Conservation (phyloP, 2,797 vertebrate genomes). For the Coregonus ussuriensis region DNA sequence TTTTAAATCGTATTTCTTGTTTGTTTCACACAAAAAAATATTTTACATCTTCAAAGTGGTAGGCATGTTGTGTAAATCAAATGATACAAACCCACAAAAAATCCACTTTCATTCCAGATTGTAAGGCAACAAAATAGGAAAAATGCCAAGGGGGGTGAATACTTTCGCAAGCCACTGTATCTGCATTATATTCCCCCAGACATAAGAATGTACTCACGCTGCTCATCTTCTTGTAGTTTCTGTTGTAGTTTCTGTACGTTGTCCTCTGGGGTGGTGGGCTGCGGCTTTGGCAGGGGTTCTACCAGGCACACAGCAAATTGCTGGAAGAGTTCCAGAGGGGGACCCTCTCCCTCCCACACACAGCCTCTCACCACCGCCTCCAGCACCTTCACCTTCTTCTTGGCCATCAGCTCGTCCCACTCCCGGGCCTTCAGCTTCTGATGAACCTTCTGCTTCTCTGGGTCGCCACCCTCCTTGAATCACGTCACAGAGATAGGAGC, state of each 20-base stretch:
- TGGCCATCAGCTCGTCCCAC: conserved; percentile 95
- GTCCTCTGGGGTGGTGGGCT: conserved; percentile 77
- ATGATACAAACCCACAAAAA: no score
- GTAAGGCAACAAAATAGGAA: no score
- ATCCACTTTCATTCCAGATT: no score
- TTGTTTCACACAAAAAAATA: no score
- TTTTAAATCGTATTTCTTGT: no score
- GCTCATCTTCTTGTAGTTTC: conserved; percentile 72
- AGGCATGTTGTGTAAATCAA: no score
- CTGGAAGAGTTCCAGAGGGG: conserved; percentile 66
- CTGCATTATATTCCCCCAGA: background rate
- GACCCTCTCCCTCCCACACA: conserved; percentile 78
- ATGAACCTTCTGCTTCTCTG: conserved; percentile 90
- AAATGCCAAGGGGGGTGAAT: no score
- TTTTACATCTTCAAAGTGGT: no score
- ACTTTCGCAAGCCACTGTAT: background rate
- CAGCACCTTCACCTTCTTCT: conserved; percentile 87
- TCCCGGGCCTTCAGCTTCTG: conserved; percentile 94
- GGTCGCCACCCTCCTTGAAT: conserved; percentile 83
- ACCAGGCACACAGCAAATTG: conserved; percentile 81
- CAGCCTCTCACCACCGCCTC: conserved; percentile 88
- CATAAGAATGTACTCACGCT: conserved; percentile 78
- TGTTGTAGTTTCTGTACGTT: conserved; percentile 57
- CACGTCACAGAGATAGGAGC: background rate
- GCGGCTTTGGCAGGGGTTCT: conserved; percentile 70